A percentile compares a stretch with the other conserved stretches of the same genome.
phyloP scores from a whole-genome alignment of 2,888 invertebrate species.

The Torymus tubicola region DNA sequence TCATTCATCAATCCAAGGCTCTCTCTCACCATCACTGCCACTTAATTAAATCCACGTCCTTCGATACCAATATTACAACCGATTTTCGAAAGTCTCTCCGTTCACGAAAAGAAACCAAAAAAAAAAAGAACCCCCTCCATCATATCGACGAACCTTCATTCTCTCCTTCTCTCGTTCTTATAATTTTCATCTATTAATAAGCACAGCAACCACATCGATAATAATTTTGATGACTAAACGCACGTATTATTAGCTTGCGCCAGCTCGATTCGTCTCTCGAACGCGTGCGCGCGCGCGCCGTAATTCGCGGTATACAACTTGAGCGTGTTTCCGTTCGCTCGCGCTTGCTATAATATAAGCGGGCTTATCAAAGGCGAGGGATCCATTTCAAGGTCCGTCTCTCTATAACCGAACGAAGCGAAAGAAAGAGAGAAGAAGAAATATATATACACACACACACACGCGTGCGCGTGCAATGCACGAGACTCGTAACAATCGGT shows the following conservation, averaged over 20 bases:
- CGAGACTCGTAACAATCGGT: too few species aligned
- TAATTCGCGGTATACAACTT: too few species aligned
- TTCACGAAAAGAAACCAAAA: too few species aligned
- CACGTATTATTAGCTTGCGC: not conserved
- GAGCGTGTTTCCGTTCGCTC: slow-evolving; percentile 11
- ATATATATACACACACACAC: too few species aligned
- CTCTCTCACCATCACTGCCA: too few species aligned
- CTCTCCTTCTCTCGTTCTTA: slow-evolving; percentile 11
- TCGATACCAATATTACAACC: too few species aligned
- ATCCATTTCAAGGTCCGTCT: slow-evolving; percentile 36
- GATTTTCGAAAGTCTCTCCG: too few species aligned
- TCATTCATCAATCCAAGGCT: too few species aligned
- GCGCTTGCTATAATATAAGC: not conserved
- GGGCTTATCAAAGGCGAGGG: slow-evolving; percentile 26
- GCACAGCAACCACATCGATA: too few species aligned
- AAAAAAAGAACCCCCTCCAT: not conserved
- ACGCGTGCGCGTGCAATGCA: too few species aligned
- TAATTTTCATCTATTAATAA: not conserved
- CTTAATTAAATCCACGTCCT: too few species aligned
- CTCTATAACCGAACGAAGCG: not conserved
- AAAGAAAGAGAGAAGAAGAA: not conserved
- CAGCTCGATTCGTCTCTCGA: not conserved
- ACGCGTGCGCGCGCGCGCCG: not conserved
- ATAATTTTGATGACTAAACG: too few species aligned
- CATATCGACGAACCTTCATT: not conserved